Percentiles rank a stretch among this genome's conserved stretches.
Evolutionary conservation across 2,797 vertebrate species (phyloP).

Genomic region (Chloroceryle inda): DNA sequence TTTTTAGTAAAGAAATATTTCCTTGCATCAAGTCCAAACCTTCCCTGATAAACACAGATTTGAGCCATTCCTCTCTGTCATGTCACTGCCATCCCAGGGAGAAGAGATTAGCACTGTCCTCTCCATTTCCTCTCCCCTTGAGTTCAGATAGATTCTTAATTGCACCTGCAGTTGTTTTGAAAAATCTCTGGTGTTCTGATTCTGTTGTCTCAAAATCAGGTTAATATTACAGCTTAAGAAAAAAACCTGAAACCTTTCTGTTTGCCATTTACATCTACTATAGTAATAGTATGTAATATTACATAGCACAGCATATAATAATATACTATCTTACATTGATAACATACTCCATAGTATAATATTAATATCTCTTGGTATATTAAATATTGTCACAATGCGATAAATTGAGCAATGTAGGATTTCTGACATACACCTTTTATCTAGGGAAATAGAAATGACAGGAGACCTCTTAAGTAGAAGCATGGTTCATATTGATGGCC

Average conservation of each 20-base stretch:
- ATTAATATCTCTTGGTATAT: not conserved
- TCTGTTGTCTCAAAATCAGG: not conserved
- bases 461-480: not conserved
- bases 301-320: not conserved
- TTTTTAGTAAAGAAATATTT: not conserved
- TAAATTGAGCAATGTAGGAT: not conserved
- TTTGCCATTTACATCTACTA: not conserved
- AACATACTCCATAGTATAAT: not conserved
- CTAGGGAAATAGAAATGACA: not conserved
- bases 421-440: not conserved
- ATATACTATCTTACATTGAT: not conserved
- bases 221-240: not conserved
- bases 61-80: accelerated
- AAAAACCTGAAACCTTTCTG: not conserved
- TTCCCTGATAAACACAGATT: accelerated
- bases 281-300: not conserved
- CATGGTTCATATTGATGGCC: not conserved
- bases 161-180: not conserved
- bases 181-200: not conserved
- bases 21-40: accelerated
- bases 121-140: not conserved
- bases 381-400: not conserved
- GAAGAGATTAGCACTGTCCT: not conserved
- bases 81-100: not conserved
- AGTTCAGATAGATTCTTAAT: not conserved